These are phyloP conservation scores for Dusona sp. DNA, from an alignment of 2,888 invertebrate species.

Conservation along the genomic window DNA sequence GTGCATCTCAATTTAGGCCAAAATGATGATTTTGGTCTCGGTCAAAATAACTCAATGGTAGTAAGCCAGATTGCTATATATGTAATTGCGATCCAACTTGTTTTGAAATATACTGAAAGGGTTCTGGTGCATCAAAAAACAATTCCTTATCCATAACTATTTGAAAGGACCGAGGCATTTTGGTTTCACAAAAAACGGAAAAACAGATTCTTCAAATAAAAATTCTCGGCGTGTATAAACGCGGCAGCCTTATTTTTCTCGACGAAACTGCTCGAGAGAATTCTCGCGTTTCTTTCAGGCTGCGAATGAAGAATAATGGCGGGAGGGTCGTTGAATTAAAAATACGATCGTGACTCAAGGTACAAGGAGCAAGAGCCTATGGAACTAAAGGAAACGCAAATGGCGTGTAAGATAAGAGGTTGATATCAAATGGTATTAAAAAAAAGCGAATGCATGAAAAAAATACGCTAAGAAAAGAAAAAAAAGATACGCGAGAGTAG, in stretches of 20 bases:
- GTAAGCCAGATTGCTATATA: not conserved
- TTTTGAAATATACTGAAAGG: not conserved
- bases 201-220: not conserved
- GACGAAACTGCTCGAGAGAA: not conserved
- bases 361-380: conserved; percentile 13
- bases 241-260: conserved; percentile 3
- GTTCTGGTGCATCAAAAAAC: not conserved
- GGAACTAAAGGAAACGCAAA: conserved; percentile 52
- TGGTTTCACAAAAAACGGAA: not conserved
- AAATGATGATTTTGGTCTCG: not conserved
- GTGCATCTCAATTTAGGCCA: not conserved
- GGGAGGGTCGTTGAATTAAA: conserved; percentile 45
- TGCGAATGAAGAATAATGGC: conserved; percentile 51
- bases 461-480: conserved; percentile 20
- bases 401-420: conserved; percentile 59
- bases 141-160: not conserved
- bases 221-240: not conserved
- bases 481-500: conserved; percentile 30
- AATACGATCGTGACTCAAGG: conserved; percentile 39
- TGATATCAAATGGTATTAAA: conserved; percentile 48
- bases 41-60: not conserved
- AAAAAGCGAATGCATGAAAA: not conserved
- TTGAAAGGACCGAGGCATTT: not conserved
- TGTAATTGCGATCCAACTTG: not conserved
- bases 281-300: conserved; percentile 16